phyloP scores from a whole-genome alignment of 2,113 vertebrate species.

The Peromyscus polionotus region DNA sequence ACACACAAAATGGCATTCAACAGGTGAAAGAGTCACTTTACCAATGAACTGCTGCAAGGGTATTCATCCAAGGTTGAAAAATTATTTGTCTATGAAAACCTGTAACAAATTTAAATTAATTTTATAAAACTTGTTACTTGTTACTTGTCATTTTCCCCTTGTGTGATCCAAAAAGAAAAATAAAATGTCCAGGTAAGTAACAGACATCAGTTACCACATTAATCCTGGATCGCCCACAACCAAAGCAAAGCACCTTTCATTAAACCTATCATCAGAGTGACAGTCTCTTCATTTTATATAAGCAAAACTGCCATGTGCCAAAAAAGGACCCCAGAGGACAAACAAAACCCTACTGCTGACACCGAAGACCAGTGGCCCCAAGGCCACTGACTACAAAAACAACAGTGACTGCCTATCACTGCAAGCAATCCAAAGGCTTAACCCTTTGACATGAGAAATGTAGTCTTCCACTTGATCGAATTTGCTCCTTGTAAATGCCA shows the following conservation, averaged over 20 bases:
- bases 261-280: slow-evolving; percentile 87
- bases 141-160: slow-evolving; percentile 87
- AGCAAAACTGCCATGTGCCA: slow-evolving; percentile 87
- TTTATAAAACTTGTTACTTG: slow-evolving; percentile 92
- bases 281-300: slow-evolving; percentile 84
- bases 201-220: slow-evolving; percentile 91
- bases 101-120: slow-evolving; percentile 92
- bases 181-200: slow-evolving; percentile 89
- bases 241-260: slow-evolving; percentile 83
- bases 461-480: slow-evolving; percentile 5
- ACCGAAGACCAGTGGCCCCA: slow-evolving; percentile 74
- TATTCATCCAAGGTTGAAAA: slow-evolving; percentile 87
- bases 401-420: slow-evolving; percentile 86
- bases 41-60: slow-evolving; percentile 87
- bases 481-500: neutral
- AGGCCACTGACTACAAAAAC: slow-evolving; percentile 79
- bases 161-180: slow-evolving; percentile 87
- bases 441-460: slow-evolving; percentile 82
- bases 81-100: slow-evolving; percentile 88
- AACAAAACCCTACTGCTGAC: slow-evolving; percentile 82
- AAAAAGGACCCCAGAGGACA: slow-evolving; percentile 79
- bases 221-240: slow-evolving; percentile 86
- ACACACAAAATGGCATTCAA: slow-evolving; percentile 84
- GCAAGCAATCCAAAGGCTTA: slow-evolving; percentile 71
- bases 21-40: slow-evolving; percentile 84